Base-by-base conservation (phyloP, 2,113 vertebrate species). In the Archilochus colubris region DNA sequence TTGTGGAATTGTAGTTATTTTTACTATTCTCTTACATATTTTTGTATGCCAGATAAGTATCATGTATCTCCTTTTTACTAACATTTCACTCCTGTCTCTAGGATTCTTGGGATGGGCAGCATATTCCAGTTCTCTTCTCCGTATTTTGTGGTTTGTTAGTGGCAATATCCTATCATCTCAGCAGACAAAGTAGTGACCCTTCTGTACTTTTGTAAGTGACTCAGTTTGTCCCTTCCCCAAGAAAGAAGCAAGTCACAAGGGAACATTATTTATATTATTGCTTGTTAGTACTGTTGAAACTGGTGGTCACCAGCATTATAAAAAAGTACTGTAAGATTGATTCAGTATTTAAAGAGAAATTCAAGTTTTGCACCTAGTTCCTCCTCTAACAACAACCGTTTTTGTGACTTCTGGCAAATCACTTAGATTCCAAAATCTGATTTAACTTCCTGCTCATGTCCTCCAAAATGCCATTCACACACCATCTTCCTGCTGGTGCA, bases 101-200 rank as follows among this genome's bases (percentile, higher is more conserved):
- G 99, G 99, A 99, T 97, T 98, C 98, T 14, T 99, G 99, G 99
- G 99, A 99, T 97, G 99, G 99, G 67, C 99, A 99, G 61, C 99
- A 99, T 98, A 99, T 99, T 98, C 99, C 99, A 36, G 99, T 99
- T 70, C 98, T 99, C 78, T 99, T 99, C 91, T 99, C 99, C 22
- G 96, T 99, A 85, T 99, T 99, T 97, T 99, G 99, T 96, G 99
- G 99, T 93, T 98, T 99, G 69, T 96, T 99, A 97, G 99, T 99
- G 97, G 99, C 99, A 15, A 94, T 99, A 94, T 99, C 99, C 0
- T 99, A 99, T 98, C 99, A 99, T 97, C 98, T 99, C 94, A 99
- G 99, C 97, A 98, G 99, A 88, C 99, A 99, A 91, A 99, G 99
- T 98, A 98, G 99, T 91, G 99, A 99, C 95, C 99, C 99, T 13